Percentiles rank a stretch among this genome's conserved stretches.
phyloP scores from a whole-genome alignment of 2,113 vertebrate genomes.

The Carollia perspicillata region DNA sequence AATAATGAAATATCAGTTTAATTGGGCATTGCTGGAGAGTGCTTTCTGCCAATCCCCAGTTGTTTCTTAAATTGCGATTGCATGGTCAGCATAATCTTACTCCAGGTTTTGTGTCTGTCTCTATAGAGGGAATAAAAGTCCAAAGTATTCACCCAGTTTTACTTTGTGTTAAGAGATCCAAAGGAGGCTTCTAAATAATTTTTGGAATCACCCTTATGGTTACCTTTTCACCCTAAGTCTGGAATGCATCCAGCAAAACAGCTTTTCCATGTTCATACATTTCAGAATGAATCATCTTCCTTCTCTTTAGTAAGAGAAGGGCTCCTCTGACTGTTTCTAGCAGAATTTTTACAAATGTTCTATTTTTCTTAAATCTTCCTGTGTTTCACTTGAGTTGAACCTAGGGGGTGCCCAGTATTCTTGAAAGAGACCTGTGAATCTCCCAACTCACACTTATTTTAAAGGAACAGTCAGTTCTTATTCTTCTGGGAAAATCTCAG shows the following conservation, averaged over 20 bases:
- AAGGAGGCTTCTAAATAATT: slow-evolving; percentile 5
- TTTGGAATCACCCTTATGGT: slow-evolving; percentile 57
- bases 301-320: slow-evolving; percentile 41
- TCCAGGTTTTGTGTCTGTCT: background rate
- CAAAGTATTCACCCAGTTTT: slow-evolving; percentile 18
- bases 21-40: slow-evolving; percentile 50
- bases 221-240: slow-evolving; percentile 61
- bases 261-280: slow-evolving; percentile 47
- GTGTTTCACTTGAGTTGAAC: background rate
- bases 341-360: slow-evolving; percentile 51
- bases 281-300: slow-evolving; percentile 42
- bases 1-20: slow-evolving; percentile 25
- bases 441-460: background rate
- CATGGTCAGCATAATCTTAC: background rate
- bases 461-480: slow-evolving; percentile 3
- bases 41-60: background rate
- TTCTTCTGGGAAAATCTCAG: slow-evolving; percentile 10
- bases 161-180: background rate
- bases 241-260: slow-evolving; percentile 55
- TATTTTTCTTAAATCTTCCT: background rate
- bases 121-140: slow-evolving; percentile 34
- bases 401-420: background rate
- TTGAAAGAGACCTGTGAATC: slow-evolving; percentile 4
- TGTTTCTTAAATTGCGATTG: slow-evolving; percentile 45
- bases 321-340: slow-evolving; percentile 27